Evolutionary conservation across 2,797 vertebrate species (phyloP).

Genomic region (Tragelaphus oryx): DNA sequence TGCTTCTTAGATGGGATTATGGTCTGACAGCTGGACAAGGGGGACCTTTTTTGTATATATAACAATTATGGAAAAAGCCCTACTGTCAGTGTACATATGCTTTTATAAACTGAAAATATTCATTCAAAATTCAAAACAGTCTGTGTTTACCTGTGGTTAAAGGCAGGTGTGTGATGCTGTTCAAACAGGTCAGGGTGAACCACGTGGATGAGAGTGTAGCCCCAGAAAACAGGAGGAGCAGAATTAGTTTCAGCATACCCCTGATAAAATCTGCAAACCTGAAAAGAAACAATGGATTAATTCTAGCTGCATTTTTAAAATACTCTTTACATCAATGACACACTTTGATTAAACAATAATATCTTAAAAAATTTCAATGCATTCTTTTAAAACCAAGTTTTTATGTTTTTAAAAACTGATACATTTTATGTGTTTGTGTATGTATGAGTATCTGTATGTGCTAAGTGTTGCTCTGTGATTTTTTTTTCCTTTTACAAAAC

Average conservation of each 20-base stretch:
- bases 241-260: conserved; percentile 96
- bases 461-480: not conserved
- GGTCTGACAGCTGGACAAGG: not conserved
- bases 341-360: conserved; percentile 18
- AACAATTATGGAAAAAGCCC: not conserved
- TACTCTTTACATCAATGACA: conserved; percentile 3
- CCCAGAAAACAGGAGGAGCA: conserved; percentile 95
- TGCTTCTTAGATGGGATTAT: conserved; percentile 21
- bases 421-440: not conserved
- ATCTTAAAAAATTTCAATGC: conserved; percentile 8
- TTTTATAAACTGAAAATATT: conserved; percentile 19
- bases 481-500: not conserved
- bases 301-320: not conserved
- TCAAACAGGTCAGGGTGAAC: conserved; percentile 97
- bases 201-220: conserved; percentile 94
- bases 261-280: conserved; percentile 99
- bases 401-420: not conserved
- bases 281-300: conserved; percentile 57
- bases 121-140: not conserved
- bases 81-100: not conserved
- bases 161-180: conserved; percentile 92
- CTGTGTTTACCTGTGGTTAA: conserved; percentile 90
- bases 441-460: not conserved
- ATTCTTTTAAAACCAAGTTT: conserved; percentile 26
- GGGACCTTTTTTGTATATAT: not conserved